phyloP scores from a whole-genome alignment of 2,113 vertebrate genomes.

The Syrmaticus mikado region DNA sequence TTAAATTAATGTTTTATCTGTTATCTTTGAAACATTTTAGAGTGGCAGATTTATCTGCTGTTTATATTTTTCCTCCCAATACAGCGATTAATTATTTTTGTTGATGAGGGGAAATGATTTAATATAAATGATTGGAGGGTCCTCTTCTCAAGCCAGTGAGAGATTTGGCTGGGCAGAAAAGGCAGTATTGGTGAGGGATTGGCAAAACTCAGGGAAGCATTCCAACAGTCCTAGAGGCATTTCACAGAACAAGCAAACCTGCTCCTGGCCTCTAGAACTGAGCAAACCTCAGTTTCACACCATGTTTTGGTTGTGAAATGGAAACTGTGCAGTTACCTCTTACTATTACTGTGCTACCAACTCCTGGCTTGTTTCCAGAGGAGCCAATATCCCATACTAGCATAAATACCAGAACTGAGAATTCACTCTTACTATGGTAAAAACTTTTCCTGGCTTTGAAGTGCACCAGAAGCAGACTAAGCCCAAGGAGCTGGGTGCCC shows the following conservation, averaged over 20 bases:
- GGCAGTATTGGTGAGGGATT: neutral
- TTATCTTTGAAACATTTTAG: slow-evolving; percentile 42
- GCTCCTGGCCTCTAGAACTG: neutral
- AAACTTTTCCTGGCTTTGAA: neutral
- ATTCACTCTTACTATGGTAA: neutral
- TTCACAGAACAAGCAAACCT: neutral
- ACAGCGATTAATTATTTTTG: slow-evolving; percentile 45
- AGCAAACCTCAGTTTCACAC: neutral
- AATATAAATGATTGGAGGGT: slow-evolving; percentile 35
- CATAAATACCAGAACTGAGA: neutral
- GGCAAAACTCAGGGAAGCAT: neutral
- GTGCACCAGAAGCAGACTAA: neutral
- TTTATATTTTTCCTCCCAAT: slow-evolving; percentile 48
- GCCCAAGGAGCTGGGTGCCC: neutral
- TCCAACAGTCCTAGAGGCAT: neutral
- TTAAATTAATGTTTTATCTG: slow-evolving; percentile 49
- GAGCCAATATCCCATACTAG: neutral
- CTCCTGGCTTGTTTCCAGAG: neutral
- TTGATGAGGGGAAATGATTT: slow-evolving; percentile 32
- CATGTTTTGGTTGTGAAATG: accelerated
- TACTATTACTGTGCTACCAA: neutral
- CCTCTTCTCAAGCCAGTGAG: slow-evolving; percentile 4
- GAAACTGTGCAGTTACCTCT: neutral
- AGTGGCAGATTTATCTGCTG: slow-evolving; percentile 53
- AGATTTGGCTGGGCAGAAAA: neutral